Evolutionary conservation across 2,797 vertebrate genomes (phyloP), one percentile per base, ranked within the genome.

Genomic region (Neolamprologus multifasciatus): DNA sequence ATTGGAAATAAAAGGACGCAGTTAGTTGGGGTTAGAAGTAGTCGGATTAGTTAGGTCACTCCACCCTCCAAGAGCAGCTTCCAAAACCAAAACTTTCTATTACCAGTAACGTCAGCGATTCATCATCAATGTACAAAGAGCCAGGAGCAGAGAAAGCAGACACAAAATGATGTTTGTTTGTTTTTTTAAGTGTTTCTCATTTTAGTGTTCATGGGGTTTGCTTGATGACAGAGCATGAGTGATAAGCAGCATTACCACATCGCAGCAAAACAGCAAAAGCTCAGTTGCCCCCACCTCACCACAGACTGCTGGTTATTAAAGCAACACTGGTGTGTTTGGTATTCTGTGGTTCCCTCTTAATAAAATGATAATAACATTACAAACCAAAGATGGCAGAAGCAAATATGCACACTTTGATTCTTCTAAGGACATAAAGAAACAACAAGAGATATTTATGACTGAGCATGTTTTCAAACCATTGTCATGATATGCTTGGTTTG

Each of bases 1-100:
- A 95, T 96, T 95, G 96, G 97, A 97, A 96, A 97, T 92, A 98
- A 97, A 97, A 98, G 92, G 92, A 88, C 90, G 91, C 59, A 86
- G 94, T 97, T 96, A 97, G 95, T 96, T 77, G 86, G 67, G 86
- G 79, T 79, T 86, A 79, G 79, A 84, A 82, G 76, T 85, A 82
- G 85, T 45, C n/a, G 19, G 84, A 79, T 92, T 89, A 86, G 89
- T 91, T 40, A 76, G 40, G 83, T 57, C 82, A 84, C 64, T 69
- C 45, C 67, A 80, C 81, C 64, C 76, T 78, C 31, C 76, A 83
- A 33, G 83, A 86, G 83, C 6, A 87, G 57, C 76, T 62, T 5
- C 48, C 51, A 77, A 33, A 33, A 43, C 69, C 13, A 59, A 57
- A 80, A 64, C 12, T 77, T 77, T 83, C 31, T 86, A 79, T 77